Evolutionary conservation across 2,888 invertebrate genomes (phyloP), one percentile per base, ranked within the genome.

Genomic region (Drosophila paranaensis): DNA sequence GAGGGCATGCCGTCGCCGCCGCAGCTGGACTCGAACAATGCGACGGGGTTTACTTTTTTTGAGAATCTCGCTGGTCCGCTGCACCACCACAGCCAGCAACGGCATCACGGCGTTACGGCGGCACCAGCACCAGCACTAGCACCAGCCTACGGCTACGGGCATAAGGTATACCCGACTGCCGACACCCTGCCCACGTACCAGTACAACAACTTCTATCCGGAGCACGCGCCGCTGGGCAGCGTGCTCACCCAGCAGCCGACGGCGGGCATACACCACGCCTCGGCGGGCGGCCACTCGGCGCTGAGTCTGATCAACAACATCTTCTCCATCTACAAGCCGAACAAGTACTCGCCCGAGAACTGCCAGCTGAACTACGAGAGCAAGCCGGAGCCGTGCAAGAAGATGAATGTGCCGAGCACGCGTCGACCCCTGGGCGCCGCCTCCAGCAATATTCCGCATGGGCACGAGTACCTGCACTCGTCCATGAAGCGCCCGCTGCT

Each of bases 401-500:
- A 93, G 82, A 93, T 93, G 92, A 93, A 93, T 65, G 90, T 93
- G 69, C 92, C 93, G 16, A 92, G 92, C 79, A 93, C 93, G 2
- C 84, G 90, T 2, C 88, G 93, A 8, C 92, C 93, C 3, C 65
- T 93, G 43, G 93, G 92, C 37, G 92, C 91, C 13, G 86, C 88
- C 37, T 58, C 72, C 33, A 67, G 40, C 46, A 76, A 68, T 1
- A 56, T 45, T 20, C 53, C 27, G 14, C 76, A 69, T 33, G 68
- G 71, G 1, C 87, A 81, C 45, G 93, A 93, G 58, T 93, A 92
- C 64, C 89, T 93, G 86, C 92, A 92, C 79, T 93, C 93, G 39
- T 93, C 93, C 27, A 93, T 90, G 93, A 94, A 93, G 92, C 93
- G 89, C 0, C 93, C 95, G 2, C 93, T 95, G 74, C 93, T 94